phyloP scores from a whole-genome alignment of 2,113 vertebrate species.

The Trinectes maculatus region DNA sequence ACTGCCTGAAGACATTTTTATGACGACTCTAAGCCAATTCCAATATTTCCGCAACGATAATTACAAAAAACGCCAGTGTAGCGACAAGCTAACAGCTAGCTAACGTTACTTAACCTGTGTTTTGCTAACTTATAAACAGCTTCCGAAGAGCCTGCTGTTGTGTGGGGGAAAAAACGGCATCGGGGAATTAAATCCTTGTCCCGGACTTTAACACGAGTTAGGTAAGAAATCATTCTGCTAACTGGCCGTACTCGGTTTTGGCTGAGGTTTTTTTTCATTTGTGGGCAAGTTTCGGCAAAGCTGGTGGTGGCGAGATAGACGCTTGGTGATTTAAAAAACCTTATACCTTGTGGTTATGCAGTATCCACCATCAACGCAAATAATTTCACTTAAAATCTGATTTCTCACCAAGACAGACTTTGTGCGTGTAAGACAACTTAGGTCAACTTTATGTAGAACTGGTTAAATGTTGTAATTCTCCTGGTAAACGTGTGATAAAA shows the following conservation, averaged over 20 bases:
- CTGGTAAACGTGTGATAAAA: too few species aligned
- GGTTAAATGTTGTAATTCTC: too few species aligned
- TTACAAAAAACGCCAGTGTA: slow-evolving; percentile 16
- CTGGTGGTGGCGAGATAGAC: neutral
- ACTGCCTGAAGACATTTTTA: neutral
- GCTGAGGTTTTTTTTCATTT: too few species aligned
- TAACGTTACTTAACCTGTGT: slow-evolving; percentile 43
- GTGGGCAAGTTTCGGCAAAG: slow-evolving; percentile 28
- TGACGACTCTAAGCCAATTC: neutral
- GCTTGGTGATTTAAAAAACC: neutral
- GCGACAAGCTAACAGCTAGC: slow-evolving; percentile 63
- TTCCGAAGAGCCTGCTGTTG: neutral
- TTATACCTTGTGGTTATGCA: neutral
- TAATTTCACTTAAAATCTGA: neutral
- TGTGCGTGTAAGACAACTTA: neutral
- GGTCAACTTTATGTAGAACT: too few species aligned
- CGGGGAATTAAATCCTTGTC: neutral
- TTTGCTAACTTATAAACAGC: slow-evolving; percentile 45
- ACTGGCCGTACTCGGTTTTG: slow-evolving; percentile 5
- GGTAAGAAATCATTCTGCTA: neutral
- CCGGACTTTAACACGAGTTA: too few species aligned
- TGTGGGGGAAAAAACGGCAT: too few species aligned
- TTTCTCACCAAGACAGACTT: too few species aligned
- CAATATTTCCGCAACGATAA: slow-evolving; percentile 2
- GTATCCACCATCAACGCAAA: too few species aligned